phyloP scores from a whole-genome alignment of 92 coral and sea anemone species.

The Palythoa heliodiscus region DNA sequence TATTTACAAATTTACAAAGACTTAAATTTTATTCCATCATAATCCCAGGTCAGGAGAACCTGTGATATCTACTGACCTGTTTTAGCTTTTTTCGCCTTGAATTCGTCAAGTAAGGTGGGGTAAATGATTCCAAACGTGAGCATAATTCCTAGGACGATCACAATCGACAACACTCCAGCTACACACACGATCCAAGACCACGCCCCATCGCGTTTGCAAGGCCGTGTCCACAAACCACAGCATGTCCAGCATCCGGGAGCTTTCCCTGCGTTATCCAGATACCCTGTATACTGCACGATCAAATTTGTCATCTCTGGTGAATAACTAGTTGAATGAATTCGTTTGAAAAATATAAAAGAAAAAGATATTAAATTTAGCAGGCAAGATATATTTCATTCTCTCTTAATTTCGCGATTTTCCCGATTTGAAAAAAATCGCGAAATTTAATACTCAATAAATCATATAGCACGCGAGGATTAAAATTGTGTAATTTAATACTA shows the following conservation, averaged over 20 bases:
- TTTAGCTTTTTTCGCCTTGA: conserved; percentile 52
- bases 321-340: too few species aligned
- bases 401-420: too few species aligned
- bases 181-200: conserved; percentile 64
- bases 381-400: too few species aligned
- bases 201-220: conserved; percentile 36
- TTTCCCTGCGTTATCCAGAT: not conserved
- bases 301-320: not conserved
- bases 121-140: conserved; percentile 46
- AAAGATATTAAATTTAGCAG: too few species aligned
- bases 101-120: conserved; percentile 58
- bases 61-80: conserved; percentile 45
- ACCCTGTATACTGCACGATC: conserved; percentile 7
- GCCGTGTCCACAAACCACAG: not conserved
- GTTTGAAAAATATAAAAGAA: too few species aligned
- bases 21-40: too few species aligned
- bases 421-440: too few species aligned
- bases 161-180: conserved; percentile 47
- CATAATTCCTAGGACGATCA: conserved; percentile 45
- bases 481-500: too few species aligned
- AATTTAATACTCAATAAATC: too few species aligned
- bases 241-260: not conserved
- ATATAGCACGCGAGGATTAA: too few species aligned
- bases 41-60: too few species aligned
- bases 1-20: too few species aligned